Evolutionary conservation across 2,113 vertebrate genomes (phyloP).

Genomic region (Kryptolebias marmoratus): DNA sequence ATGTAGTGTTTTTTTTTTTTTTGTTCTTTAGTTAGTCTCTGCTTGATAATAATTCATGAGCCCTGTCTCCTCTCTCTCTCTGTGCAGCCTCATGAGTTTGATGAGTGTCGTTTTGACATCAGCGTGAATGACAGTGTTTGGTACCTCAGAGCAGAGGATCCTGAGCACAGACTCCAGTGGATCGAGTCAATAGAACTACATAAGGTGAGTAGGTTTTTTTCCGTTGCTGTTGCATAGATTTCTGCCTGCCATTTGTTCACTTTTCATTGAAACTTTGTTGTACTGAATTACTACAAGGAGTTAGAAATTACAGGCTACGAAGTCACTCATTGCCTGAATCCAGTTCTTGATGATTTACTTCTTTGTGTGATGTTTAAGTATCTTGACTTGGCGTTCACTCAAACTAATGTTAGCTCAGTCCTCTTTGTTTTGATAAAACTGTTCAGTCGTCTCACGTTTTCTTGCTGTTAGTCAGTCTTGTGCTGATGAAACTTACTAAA

Average conservation of each 20-base stretch:
- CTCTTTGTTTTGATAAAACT: no score
- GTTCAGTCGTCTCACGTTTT: no score
- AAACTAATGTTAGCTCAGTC: no score
- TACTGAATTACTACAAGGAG: not conserved
- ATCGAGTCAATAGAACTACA: conserved; percentile 95
- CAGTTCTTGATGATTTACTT: not conserved
- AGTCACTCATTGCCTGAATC: not conserved
- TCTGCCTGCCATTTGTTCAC: not conserved
- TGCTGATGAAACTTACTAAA: no score
- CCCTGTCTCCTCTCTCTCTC: conserved; percentile 29
- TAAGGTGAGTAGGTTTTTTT: conserved; percentile 83
- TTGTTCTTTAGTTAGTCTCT: not conserved
- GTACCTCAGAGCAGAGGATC: conserved; percentile 96
- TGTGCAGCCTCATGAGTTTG: conserved; percentile 95
- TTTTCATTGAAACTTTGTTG: not conserved
- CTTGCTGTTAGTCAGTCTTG: no score
- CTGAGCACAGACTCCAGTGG: conserved; percentile 93
- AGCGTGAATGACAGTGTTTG: conserved; percentile 98
- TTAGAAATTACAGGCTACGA: not conserved
- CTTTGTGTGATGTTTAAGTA: not conserved
- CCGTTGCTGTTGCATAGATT: not conserved
- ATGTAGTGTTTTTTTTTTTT: not conserved
- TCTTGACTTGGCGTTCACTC: not conserved
- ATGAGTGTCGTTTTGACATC: conserved; percentile 98
- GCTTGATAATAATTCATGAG: conserved; percentile 5